Percentiles rank a stretch among this genome's conserved stretches.
Conservation (phyloP, 2,113 vertebrate genomes). For the Puffinus mauretanicus region DNA sequence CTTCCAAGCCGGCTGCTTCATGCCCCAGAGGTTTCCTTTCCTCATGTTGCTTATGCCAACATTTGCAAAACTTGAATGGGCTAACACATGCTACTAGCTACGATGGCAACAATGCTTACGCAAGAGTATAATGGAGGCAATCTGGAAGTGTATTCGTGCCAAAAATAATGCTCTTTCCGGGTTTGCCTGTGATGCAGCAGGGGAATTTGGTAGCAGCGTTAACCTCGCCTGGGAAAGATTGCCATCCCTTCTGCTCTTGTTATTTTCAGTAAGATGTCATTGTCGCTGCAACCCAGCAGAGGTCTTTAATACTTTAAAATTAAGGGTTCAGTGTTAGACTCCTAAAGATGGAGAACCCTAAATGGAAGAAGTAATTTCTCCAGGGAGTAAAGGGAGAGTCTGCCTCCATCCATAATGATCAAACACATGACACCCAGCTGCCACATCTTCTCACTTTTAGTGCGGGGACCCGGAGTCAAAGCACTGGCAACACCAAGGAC, state of each 20-base stretch:
- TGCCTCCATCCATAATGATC: background rate
- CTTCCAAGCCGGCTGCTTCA: background rate
- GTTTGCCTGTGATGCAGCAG: background rate
- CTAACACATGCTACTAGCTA: conserved; percentile 11
- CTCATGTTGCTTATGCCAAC: background rate
- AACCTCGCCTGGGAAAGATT: background rate
- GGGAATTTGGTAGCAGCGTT: background rate
- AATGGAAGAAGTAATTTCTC: background rate
- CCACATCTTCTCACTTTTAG: background rate
- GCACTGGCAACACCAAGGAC: background rate
- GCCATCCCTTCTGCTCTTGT: background rate
- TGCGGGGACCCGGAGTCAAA: background rate
- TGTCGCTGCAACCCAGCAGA: background rate
- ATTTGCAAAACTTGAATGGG: conserved; percentile 26
- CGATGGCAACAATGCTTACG: background rate
- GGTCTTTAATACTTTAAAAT: background rate
- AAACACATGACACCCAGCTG: background rate
- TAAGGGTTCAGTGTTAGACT: background rate
- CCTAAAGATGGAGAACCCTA: background rate
- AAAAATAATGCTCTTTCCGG: background rate
- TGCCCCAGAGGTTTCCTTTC: conserved; percentile 27
- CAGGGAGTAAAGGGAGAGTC: background rate
- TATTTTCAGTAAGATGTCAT: background rate
- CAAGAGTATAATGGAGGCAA: conserved; percentile 18
- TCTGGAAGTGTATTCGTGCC: background rate